Conservation (phyloP, 2,797 vertebrate genomes). For the Chaetophractus vellerosus region DNA sequence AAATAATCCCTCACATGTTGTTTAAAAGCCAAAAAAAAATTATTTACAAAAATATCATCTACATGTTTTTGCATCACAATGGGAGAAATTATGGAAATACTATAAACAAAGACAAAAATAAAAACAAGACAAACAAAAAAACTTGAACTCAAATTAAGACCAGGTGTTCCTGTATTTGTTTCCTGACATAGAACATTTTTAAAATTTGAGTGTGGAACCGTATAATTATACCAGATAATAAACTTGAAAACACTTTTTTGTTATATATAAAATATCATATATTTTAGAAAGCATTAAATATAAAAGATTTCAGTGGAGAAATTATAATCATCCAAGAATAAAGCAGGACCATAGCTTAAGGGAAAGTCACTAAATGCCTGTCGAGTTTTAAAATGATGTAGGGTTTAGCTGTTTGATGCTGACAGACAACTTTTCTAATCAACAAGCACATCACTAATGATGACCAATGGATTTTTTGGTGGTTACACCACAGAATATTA, state of each 20-base stretch:
- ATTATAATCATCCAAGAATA: not conserved
- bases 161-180: not conserved
- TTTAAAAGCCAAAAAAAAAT: conserved; percentile 66
- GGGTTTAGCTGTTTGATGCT: not conserved
- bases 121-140: too few species aligned
- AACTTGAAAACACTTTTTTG: not conserved
- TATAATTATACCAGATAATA: not conserved
- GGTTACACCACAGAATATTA: not conserved
- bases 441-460: not conserved
- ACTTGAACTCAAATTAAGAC: not conserved
- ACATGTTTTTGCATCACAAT: conserved; percentile 35
- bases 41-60: conserved; percentile 29
- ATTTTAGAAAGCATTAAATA: conserved; percentile 6
- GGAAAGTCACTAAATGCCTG: not conserved
- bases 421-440: not conserved
- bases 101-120: not conserved
- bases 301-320: not conserved
- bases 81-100: not conserved
- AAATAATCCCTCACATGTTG: not conserved
- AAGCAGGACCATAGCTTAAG: not conserved
- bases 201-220: not conserved
- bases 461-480: not conserved
- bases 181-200: not conserved
- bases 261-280: not conserved
- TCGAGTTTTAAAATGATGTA: not conserved